Evolutionary conservation across 2,888 invertebrate species (phyloP).

Genomic region (Camponotus fellah): DNA sequence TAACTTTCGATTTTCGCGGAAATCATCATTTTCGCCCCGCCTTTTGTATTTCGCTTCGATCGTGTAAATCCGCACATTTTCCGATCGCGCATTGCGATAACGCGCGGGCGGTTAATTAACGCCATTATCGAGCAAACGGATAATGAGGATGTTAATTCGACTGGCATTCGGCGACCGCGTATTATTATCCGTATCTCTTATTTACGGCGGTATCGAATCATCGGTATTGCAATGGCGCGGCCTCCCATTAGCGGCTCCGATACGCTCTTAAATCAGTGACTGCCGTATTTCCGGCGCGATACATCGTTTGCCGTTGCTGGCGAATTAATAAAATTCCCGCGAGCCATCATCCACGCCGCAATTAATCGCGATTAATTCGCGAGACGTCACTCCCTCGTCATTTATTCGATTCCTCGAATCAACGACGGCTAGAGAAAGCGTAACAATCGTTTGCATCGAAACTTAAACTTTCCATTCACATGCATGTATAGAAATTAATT

Average conservation of each 20-base stretch:
- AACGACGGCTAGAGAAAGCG: neutral
- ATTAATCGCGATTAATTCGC: constrained; percentile 31
- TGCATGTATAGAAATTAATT: neutral
- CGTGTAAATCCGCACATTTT: constrained; percentile 11
- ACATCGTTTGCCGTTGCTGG: constrained; percentile 6
- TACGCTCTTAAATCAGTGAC: constrained; percentile 42
- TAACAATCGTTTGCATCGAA: neutral
- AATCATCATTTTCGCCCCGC: neutral
- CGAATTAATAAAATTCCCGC: constrained; percentile 39
- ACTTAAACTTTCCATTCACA: neutral
- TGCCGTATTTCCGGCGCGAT: constrained; percentile 39
- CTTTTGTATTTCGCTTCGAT: neutral
- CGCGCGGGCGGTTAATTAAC: constrained; percentile 35
- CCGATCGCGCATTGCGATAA: constrained; percentile 19
- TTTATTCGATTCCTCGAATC: neutral
- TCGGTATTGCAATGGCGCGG: constrained; percentile 15
- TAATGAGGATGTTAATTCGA: constrained; percentile 47
- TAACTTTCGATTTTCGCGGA: neutral
- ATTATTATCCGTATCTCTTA: constrained; percentile 54
- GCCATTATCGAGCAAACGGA: constrained; percentile 37
- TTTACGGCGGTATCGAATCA: constrained; percentile 45
- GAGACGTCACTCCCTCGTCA: neutral
- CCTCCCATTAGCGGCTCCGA: constrained; percentile 25
- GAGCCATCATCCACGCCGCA: constrained; percentile 1
- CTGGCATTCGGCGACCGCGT: constrained; percentile 33